Percentiles rank a stretch among this genome's conserved stretches.
phyloP scores from a whole-genome alignment of 1,140 invertebrate species.

The Nymphalis io region DNA sequence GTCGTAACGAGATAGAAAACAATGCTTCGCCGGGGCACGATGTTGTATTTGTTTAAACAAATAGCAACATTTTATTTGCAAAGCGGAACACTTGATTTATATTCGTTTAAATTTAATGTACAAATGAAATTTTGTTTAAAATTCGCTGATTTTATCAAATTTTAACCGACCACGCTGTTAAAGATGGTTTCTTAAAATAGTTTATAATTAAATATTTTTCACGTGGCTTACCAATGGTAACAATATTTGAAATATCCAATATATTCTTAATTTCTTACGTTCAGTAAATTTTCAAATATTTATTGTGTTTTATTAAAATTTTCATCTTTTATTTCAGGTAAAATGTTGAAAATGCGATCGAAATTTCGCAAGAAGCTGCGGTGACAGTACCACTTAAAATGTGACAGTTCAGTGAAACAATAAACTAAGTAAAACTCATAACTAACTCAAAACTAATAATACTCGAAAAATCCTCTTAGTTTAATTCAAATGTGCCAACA shows the following conservation, averaged over 20 bases:
- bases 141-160: too few relatives aligned
- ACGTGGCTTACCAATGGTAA: too few relatives aligned
- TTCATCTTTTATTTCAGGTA: slow-evolving; percentile 45
- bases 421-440: slow-evolving; percentile 33
- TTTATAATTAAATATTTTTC: too few relatives aligned
- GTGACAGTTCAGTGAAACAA: slow-evolving; percentile 53
- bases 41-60: slow-evolving; percentile 48
- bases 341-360: slow-evolving; percentile 54
- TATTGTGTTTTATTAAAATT: neutral
- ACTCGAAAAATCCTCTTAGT: slow-evolving; percentile 61
- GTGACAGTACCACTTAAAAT: slow-evolving; percentile 51
- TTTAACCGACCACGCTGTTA: too few relatives aligned
- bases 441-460: slow-evolving; percentile 48
- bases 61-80: slow-evolving; percentile 54
- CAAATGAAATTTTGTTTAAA: neutral
- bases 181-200: too few relatives aligned
- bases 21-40: slow-evolving; percentile 45
- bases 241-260: too few relatives aligned
- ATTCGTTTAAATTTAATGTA: slow-evolving; percentile 25
- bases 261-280: too few relatives aligned
- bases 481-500: slow-evolving; percentile 51
- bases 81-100: slow-evolving; percentile 61
- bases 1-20: slow-evolving; percentile 35
- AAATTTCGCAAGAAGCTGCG: slow-evolving; percentile 62
- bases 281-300: too few relatives aligned